Percentiles rank a stretch among this genome's conserved stretches.
phyloP scores from a whole-genome alignment of 2,113 vertebrate genomes.

The Elephantulus edwardii region DNA sequence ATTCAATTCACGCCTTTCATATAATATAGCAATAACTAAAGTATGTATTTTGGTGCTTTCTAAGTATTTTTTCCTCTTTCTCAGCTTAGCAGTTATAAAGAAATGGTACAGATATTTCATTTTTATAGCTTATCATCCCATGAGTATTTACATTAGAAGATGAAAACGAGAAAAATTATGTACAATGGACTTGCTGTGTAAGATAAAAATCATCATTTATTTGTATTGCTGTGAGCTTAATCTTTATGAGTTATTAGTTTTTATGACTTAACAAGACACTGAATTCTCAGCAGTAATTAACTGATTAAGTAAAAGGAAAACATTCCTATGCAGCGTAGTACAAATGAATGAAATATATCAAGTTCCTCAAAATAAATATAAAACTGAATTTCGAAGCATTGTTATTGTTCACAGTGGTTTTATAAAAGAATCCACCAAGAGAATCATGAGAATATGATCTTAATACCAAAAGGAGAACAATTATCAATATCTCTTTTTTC shows the following conservation, averaged over 20 bases:
- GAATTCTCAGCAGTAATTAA: background rate
- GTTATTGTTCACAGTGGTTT: background rate
- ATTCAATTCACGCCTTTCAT: background rate
- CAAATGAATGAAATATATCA: background rate
- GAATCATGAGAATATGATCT: background rate
- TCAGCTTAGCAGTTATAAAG: background rate
- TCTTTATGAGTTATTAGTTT: constrained; percentile 5
- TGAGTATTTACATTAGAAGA: background rate
- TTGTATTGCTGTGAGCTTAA: background rate
- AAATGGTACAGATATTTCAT: background rate
- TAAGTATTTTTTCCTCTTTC: background rate
- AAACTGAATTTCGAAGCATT: background rate
- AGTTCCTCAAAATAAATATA: constrained; percentile 13
- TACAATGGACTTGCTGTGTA: background rate
- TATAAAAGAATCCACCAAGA: background rate
- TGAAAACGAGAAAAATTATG: background rate
- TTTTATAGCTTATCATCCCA: background rate
- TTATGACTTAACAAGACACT: background rate
- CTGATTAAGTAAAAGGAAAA: constrained; percentile 47
- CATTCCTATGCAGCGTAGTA: background rate
- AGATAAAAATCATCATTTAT: constrained; percentile 10
- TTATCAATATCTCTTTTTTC: background rate
- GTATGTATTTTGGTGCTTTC: background rate
- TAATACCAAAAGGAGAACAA: background rate
- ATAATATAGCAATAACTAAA: background rate